phyloP scores from a whole-genome alignment of 1,140 invertebrate species.

The Dendroctonus ponderosae region DNA sequence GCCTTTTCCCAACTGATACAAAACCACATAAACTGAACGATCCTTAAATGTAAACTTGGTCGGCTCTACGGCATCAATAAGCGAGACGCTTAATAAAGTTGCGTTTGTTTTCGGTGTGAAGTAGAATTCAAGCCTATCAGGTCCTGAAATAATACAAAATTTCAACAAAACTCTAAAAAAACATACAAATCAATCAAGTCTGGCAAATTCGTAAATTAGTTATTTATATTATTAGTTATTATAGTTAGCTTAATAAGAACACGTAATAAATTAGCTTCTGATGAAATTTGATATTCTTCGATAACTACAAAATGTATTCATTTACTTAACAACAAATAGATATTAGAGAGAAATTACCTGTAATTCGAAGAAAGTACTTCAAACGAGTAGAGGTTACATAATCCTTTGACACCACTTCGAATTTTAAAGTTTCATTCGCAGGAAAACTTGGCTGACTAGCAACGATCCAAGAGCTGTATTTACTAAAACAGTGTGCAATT shows the following conservation, averaged over 20 bases:
- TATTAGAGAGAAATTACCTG: slow-evolving; percentile 12
- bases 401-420: neutral
- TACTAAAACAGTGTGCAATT: neutral
- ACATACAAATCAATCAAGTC: slow-evolving; percentile 39
- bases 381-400: neutral
- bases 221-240: no score
- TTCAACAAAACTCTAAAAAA: neutral
- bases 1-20: slow-evolving; percentile 40
- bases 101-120: slow-evolving; percentile 39
- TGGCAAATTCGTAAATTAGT: no score
- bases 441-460: neutral
- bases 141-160: slow-evolving; percentile 40
- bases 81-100: slow-evolving; percentile 38
- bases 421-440: neutral
- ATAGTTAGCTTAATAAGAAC: no score
- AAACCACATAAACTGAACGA: slow-evolving; percentile 41
- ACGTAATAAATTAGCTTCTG: no score
- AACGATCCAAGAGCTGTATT: neutral
- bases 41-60: slow-evolving; percentile 30
- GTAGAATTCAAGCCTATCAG: slow-evolving; percentile 42
- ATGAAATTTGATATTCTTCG: no score
- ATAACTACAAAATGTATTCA: no score
- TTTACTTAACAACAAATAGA: no score
- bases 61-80: slow-evolving; percentile 35
- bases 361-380: slow-evolving; percentile 21